phyloP scores from a whole-genome alignment of 1,140 invertebrate genomes.

The Scaptodrosophila lebanonensis region DNA sequence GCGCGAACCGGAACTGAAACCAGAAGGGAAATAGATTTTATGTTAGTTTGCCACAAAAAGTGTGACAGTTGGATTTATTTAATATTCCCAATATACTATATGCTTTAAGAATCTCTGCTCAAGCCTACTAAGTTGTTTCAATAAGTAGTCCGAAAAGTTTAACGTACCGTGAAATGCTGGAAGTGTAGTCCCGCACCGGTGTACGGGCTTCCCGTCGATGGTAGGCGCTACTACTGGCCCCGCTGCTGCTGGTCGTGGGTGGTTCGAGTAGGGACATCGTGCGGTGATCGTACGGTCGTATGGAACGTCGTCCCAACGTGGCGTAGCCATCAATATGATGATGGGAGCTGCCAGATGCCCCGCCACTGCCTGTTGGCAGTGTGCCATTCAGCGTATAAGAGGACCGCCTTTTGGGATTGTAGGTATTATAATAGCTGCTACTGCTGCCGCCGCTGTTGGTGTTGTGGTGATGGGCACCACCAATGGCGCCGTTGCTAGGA shows the following conservation, averaged over 20 bases:
- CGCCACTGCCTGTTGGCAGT: slow-evolving; percentile 31
- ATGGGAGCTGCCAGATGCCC: slow-evolving; percentile 29
- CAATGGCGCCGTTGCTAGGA: slow-evolving; percentile 54
- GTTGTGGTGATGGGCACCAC: slow-evolving; percentile 4
- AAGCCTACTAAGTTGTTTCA: too few species aligned
- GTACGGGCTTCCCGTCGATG: slow-evolving; percentile 55
- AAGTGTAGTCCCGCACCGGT: slow-evolving; percentile 61
- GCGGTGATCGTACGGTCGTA: slow-evolving; percentile 67
- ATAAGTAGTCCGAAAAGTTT: too few species aligned
- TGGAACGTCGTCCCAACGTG: slow-evolving; percentile 65
- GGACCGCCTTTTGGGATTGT: slow-evolving; percentile 70
- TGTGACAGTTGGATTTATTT: too few species aligned
- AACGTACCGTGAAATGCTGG: slow-evolving; percentile 64
- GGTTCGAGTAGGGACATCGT: slow-evolving; percentile 70
- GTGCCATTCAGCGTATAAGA: slow-evolving; percentile 67
- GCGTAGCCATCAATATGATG: slow-evolving; percentile 70
- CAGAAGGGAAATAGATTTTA: too few species aligned
- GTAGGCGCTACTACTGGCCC: slow-evolving; percentile 31
- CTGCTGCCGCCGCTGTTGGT: neutral
- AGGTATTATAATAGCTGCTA: slow-evolving; percentile 65
- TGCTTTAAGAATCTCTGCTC: too few species aligned
- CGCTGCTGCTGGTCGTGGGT: slow-evolving; percentile 28
- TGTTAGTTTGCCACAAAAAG: too few species aligned
- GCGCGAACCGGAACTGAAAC: slow-evolving; percentile 59
- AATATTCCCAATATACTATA: too few species aligned